Base-by-base conservation (phyloP, 2,113 vertebrate species). In the Cebidichthys violaceus region DNA sequence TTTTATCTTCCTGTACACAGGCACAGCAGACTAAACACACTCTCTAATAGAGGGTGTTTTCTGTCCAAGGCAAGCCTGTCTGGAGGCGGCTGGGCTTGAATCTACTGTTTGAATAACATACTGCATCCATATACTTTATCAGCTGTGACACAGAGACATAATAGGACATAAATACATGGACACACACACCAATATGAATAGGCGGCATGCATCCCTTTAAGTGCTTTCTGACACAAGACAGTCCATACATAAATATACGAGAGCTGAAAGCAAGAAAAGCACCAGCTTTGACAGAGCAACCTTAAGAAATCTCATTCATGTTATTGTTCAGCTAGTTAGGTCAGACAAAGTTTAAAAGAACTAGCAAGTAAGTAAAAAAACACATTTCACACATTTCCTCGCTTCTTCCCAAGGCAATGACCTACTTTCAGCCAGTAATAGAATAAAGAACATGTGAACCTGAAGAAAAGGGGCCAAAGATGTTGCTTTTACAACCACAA, bases 1-100 rank as follows among this genome's bases (percentile, higher is more conserved):
- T 65, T 93, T 91, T 88, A 82, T 90, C 90, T 90, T 89, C 74
- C 83, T 85, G 86, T 87, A 87, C 83, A 31, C 69, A 82, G 72
- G 82, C 85, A 73, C 62, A 82, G 79, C 86, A 84, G 78, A 85
- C 83, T 88, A 90, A 90, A 91, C 79, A 90, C 77, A 62, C 75
- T 81, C 75, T 79, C 69, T 86, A 90, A 90, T 88, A 76, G 85
- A 81, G 54, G 68, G 17, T 68, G 37, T 13, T 70, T 89, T 77
- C 71, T 84, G 61, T 84, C 43, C n/a, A 68, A 87, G 37, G 70
- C 55, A 64, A 77, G 75, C 74, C 61, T 86, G 81, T 82, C 88
- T 90, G 70, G 72, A 85, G 83, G 85, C 62, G 2, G 43, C 22
- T 5, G 55, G 79, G 79, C 83, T 84, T 74, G 76, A 69, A 85